These are phyloP conservation scores for Phrynosoma platyrhinos DNA, from an alignment of 2,113 vertebrate species.

Conservation along the genomic window DNA sequence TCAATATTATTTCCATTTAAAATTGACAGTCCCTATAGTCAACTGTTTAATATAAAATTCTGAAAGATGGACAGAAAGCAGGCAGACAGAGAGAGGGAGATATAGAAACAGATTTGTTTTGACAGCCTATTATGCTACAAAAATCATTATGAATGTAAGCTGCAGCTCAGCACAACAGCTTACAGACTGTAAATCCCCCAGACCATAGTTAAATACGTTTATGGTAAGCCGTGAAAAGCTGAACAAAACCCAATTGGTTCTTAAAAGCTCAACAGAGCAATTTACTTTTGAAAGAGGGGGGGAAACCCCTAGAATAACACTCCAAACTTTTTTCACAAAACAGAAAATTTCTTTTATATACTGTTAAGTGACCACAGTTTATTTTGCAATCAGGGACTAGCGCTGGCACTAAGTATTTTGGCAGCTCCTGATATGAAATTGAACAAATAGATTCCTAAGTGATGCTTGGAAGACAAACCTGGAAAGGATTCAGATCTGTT, in stretches of 20 bases:
- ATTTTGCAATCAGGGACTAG: slow-evolving; percentile 82
- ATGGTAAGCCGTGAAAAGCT: slow-evolving; percentile 54
- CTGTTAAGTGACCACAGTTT: slow-evolving; percentile 85
- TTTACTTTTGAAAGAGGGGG: slow-evolving; percentile 49
- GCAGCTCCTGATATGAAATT: slow-evolving; percentile 83
- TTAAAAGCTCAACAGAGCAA: slow-evolving; percentile 50
- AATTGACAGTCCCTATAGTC: slow-evolving; percentile 21
- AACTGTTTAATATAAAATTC: slow-evolving; percentile 20
- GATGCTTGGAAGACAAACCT: slow-evolving; percentile 82
- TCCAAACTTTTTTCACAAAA: slow-evolving; percentile 70
- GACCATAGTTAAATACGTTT: slow-evolving; percentile 52
- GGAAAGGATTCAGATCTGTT: slow-evolving; percentile 83
- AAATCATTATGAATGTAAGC: slow-evolving; percentile 82
- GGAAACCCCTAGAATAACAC: slow-evolving; percentile 38
- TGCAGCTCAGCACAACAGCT: slow-evolving; percentile 72
- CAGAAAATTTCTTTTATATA: slow-evolving; percentile 74
- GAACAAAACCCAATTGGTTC: slow-evolving; percentile 48
- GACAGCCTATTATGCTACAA: slow-evolving; percentile 79
- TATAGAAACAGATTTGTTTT: slow-evolving; percentile 83
- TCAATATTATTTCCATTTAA: slow-evolving; percentile 5
- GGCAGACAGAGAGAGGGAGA: slow-evolving; percentile 38
- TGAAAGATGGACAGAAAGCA: slow-evolving; percentile 69
- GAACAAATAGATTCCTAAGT: slow-evolving; percentile 86
- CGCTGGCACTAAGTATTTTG: slow-evolving; percentile 83
- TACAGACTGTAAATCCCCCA: slow-evolving; percentile 59